Evolutionary conservation across 1,140 invertebrate species (phyloP), one percentile per base, ranked within the genome.

Genomic region (Anoplophora glabripennis): DNA sequence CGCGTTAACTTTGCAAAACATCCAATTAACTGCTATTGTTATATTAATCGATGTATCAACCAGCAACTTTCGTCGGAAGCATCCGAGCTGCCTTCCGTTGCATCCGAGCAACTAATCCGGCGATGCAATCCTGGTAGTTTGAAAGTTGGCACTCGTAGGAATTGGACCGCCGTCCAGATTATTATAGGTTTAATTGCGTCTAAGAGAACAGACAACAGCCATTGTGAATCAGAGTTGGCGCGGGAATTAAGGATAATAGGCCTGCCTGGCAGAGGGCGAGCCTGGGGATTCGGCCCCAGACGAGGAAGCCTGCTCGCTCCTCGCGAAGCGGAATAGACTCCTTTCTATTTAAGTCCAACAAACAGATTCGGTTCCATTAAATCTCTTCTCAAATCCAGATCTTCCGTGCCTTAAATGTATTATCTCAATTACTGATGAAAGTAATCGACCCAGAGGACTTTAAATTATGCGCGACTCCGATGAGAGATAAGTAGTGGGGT

Each of bases 211-310:
- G 59, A 53, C 64, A 62, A 57, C 64, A 56, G 55, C 62, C 59
- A 67, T 61, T 67, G 65, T 62, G 57, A 65, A 62, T 65, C 59
- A 60, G 57, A 67, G 59, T 61, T 54, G 49, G 54, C 57, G 59
- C 53, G 60, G 60, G 63, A 68, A 67, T 67, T 67, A 65, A 44
- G 55, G 59, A 63, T 67, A 67, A 67, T 67, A 65, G 63, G 60
- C 63, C 56, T 51, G 61, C 52, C 53, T 47, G 37, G 33, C 17
- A 12, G 37, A 60, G 47, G 46, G 51, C 56, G 51, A 44, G 49
- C 51, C 53, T 63, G 53, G 64, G 64, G 61, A 66, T 58, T 64
- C 57, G 48, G 46, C 21, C 21, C 54, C 61, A 48, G 57, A 57
- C 64, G 56, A 63, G 61, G 41, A 59, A 63, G 61, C 60, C 60